Evolutionary conservation across 1,140 invertebrate genomes (phyloP).

Genomic region (Drosophila insularis): DNA sequence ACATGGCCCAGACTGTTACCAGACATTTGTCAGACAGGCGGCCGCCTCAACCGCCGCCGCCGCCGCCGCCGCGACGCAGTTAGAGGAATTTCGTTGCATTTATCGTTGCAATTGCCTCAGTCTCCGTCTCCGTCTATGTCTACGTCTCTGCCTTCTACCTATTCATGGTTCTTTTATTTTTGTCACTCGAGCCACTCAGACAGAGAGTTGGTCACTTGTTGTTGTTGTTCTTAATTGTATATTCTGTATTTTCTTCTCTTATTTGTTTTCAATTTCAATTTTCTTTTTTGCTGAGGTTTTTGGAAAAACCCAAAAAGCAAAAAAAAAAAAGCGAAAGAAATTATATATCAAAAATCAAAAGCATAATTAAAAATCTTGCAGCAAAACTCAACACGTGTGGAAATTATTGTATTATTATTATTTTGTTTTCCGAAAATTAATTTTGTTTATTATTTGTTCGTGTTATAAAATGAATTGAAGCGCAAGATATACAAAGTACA

Average conservation of each 20-base stretch:
- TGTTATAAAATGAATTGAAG: conserved; percentile 48
- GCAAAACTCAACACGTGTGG: conserved; percentile 15
- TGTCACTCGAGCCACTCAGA: conserved; percentile 4
- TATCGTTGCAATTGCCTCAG: conserved; percentile 20
- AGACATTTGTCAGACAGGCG: conserved; percentile 76
- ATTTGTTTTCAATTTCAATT: conserved; percentile 2
- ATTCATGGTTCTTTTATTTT: neutral
- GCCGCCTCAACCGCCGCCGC: conserved; percentile 37
- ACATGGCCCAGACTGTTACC: conserved; percentile 82
- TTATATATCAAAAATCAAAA: neutral
- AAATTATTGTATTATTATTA: conserved; percentile 26
- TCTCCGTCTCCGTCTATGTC: conserved; percentile 22
- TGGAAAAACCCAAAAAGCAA: conserved; percentile 30
- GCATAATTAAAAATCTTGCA: neutral
- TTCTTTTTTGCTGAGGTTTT: conserved; percentile 20
- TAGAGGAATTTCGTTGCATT: conserved; percentile 9
- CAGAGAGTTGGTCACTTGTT: conserved; percentile 1
- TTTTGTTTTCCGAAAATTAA: conserved; percentile 29
- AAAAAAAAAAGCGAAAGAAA: conserved; percentile 14
- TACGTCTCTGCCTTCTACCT: conserved; percentile 16
- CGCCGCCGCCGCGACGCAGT: neutral
- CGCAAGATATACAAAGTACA: conserved; percentile 51
- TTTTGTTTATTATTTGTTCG: conserved; percentile 31
- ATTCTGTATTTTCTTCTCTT: neutral
- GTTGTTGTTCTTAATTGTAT: neutral